Conservation (phyloP, 2,113 vertebrate genomes). For the Hyperopisus bebe region DNA sequence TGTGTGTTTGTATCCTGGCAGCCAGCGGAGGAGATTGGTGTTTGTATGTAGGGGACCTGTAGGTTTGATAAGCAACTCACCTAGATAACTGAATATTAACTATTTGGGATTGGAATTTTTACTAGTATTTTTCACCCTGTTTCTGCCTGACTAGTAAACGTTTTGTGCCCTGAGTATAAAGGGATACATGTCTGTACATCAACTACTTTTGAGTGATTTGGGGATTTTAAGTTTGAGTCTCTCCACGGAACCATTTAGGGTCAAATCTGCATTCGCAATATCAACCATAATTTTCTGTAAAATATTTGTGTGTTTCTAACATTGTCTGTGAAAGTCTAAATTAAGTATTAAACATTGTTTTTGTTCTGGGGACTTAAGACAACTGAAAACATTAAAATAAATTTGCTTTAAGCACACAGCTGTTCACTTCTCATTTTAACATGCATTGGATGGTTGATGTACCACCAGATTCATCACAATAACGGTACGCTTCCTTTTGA, state of each 20-base stretch:
- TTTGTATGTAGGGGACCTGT: neutral
- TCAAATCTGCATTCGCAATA: neutral
- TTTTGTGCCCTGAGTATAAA: neutral
- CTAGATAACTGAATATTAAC: neutral
- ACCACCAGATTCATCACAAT: neutral
- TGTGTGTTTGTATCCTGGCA: neutral
- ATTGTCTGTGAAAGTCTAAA: neutral
- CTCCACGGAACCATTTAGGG: neutral
- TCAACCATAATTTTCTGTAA: neutral
- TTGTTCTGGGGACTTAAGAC: neutral
- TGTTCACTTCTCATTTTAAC: neutral
- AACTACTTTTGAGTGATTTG: neutral
- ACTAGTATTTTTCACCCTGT: neutral
- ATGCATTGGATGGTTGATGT: neutral
- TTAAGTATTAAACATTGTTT: neutral
- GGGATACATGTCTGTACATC: neutral
- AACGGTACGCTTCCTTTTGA: neutral
- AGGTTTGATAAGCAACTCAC: neutral
- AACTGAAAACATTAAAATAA: neutral
- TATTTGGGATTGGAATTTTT: neutral
- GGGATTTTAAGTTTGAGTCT: neutral
- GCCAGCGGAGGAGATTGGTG: neutral
- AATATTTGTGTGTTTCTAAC: neutral
- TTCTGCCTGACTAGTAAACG: neutral
- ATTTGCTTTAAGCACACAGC: neutral